Conservation (phyloP, 2,888 invertebrate species). For the Agrilus biguttatus region DNA sequence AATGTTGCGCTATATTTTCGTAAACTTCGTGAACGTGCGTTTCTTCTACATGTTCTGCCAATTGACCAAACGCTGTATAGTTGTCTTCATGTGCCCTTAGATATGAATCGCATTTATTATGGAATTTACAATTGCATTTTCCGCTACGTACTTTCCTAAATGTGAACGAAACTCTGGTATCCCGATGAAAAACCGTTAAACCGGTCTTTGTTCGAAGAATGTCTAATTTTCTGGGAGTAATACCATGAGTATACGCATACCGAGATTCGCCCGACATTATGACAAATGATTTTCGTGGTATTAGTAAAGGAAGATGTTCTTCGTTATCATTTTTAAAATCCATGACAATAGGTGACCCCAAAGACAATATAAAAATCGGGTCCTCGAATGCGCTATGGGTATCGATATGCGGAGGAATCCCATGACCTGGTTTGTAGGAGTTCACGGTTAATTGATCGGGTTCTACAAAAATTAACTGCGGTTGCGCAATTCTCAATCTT, state of each 20-base stretch:
- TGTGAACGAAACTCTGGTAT: constrained; percentile 68
- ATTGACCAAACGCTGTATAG: constrained; percentile 25
- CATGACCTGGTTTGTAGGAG: constrained; percentile 72
- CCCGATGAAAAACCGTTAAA: constrained; percentile 38
- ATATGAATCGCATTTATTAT: constrained; percentile 51
- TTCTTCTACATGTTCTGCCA: constrained; percentile 54
- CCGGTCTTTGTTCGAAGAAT: constrained; percentile 42
- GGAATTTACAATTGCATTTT: constrained; percentile 50
- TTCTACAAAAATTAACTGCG: constrained; percentile 25
- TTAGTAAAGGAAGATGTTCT: constrained; percentile 41
- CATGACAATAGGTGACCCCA: constrained; percentile 75
- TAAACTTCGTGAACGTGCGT: constrained; percentile 79
- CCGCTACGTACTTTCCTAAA: constrained; percentile 51
- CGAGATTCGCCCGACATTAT: constrained; percentile 60
- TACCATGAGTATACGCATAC: constrained; percentile 79
- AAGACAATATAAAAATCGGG: constrained; percentile 74
- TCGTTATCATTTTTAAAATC: constrained; percentile 61
- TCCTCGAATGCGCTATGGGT: constrained; percentile 89
- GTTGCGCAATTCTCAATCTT: constrained; percentile 30
- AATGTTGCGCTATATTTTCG: constrained; percentile 86
- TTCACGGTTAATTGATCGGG: constrained; percentile 83
- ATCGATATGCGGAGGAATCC: constrained; percentile 91
- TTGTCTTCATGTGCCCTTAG: constrained; percentile 13
- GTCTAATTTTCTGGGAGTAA: constrained; percentile 72
- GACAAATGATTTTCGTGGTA: constrained; percentile 60